phyloP scores from a whole-genome alignment of 2,797 vertebrate genomes.

The Chaetophractus vellerosus region DNA sequence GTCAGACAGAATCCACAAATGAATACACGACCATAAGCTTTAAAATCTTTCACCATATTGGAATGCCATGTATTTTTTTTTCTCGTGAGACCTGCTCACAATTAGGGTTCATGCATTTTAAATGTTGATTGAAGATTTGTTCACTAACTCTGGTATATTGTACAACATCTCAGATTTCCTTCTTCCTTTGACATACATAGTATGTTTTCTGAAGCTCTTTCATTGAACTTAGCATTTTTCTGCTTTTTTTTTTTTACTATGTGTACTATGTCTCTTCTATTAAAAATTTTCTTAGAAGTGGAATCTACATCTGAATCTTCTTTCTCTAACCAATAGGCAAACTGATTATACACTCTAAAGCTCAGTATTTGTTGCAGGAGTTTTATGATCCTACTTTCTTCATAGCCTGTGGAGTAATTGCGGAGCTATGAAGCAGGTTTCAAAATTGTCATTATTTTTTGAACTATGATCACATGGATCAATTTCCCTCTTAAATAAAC shows the following conservation, averaged over 20 bases:
- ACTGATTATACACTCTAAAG: neutral
- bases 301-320: neutral
- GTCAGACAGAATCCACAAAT: neutral
- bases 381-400: neutral
- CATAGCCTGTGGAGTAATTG: neutral
- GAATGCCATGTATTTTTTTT: neutral
- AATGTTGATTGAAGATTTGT: neutral
- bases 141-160: neutral
- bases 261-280: neutral
- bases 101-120: neutral
- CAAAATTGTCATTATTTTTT: constrained; percentile 8
- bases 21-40: neutral
- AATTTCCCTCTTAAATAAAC: constrained; percentile 32
- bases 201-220: neutral
- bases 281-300: neutral
- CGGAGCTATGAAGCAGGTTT: neutral
- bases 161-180: neutral
- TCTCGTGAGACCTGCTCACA: neutral
- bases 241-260: neutral
- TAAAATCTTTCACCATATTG: neutral
- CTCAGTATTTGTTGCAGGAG: neutral
- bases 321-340: neutral
- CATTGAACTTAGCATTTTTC: neutral
- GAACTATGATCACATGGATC: neutral
- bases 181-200: neutral